Conservation (phyloP, 1,140 invertebrate genomes). For the Leptinotarsa lineolata region DNA sequence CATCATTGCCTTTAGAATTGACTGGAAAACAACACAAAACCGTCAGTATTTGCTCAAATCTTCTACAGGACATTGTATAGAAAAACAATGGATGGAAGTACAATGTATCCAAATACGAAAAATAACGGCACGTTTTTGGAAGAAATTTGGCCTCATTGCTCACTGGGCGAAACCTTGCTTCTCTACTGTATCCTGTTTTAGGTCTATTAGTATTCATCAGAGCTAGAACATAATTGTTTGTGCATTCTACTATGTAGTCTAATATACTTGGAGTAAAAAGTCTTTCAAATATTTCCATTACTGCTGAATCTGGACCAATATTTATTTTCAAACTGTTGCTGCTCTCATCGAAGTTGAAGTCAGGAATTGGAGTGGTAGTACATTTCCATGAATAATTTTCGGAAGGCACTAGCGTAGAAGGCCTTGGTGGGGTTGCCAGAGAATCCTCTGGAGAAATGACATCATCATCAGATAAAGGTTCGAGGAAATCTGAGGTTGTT, state of each 20-base stretch:
- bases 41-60: conserved; percentile 12
- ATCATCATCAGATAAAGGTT: background rate
- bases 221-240: background rate
- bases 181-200: conserved; percentile 10
- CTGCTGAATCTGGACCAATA: background rate
- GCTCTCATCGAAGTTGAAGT: conserved; percentile 18
- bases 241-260: background rate
- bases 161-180: conserved; percentile 11
- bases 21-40: conserved; percentile 7
- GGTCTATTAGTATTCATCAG: background rate
- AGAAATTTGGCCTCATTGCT: conserved; percentile 1
- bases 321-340: conserved; percentile 1
- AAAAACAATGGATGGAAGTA: conserved; percentile 1
- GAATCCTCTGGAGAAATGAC: conserved; percentile 6
- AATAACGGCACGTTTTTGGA: conserved; percentile 11
- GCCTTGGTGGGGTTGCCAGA: background rate
- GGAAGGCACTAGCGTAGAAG: conserved; percentile 2
- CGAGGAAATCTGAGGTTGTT: background rate
- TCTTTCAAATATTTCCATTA: background rate
- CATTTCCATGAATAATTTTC: conserved; percentile 15
- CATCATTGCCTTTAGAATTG: conserved; percentile 16
- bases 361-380: conserved; percentile 11
- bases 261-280: background rate
- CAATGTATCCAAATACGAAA: conserved; percentile 5
- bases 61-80: background rate